These are phyloP conservation scores for Holacanthella duospinosa DNA, from an alignment of 2,888 invertebrate genomes.

Conservation along the genomic window DNA sequence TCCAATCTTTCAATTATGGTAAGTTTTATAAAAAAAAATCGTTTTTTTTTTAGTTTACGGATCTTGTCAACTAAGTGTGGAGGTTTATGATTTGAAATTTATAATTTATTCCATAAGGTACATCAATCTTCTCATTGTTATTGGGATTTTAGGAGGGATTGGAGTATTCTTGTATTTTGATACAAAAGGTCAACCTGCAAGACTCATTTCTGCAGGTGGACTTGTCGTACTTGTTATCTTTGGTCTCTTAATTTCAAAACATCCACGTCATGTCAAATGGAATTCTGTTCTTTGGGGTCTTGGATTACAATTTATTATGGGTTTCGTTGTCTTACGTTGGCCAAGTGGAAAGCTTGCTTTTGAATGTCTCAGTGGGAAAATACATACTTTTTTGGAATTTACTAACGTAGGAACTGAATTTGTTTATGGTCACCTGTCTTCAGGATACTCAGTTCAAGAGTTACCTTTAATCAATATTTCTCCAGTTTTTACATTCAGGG, in stretches of 20 bases:
- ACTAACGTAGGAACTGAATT: slow-evolving; percentile 70
- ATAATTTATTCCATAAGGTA: slow-evolving; percentile 14
- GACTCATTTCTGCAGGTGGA: slow-evolving; percentile 61
- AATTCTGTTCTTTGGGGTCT: slow-evolving; percentile 68
- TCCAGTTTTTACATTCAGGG: slow-evolving; percentile 21
- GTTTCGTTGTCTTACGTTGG: slow-evolving; percentile 76
- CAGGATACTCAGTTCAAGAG: slow-evolving; percentile 11
- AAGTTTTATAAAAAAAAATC: background rate
- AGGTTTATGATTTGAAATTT: background rate
- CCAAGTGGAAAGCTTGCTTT: slow-evolving; percentile 61
- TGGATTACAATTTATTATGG: slow-evolving; percentile 71
- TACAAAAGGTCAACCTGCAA: slow-evolving; percentile 48
- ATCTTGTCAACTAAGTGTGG: background rate
- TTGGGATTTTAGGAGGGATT: slow-evolving; percentile 43
- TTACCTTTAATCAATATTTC: too few species aligned
- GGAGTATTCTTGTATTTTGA: slow-evolving; percentile 55
- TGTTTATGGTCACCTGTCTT: slow-evolving; percentile 58
- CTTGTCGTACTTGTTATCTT: slow-evolving; percentile 52
- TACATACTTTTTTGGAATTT: slow-evolving; percentile 59
- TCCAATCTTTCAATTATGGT: slow-evolving; percentile 10
- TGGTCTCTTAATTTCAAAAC: slow-evolving; percentile 55
- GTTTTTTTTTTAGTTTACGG: background rate
- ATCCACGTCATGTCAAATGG: slow-evolving; percentile 56
- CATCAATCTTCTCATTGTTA: background rate
- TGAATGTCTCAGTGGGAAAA: slow-evolving; percentile 51